Evolutionary conservation across 2,888 invertebrate genomes (phyloP).

Genomic region (Ramazzottius varieornatus): DNA sequence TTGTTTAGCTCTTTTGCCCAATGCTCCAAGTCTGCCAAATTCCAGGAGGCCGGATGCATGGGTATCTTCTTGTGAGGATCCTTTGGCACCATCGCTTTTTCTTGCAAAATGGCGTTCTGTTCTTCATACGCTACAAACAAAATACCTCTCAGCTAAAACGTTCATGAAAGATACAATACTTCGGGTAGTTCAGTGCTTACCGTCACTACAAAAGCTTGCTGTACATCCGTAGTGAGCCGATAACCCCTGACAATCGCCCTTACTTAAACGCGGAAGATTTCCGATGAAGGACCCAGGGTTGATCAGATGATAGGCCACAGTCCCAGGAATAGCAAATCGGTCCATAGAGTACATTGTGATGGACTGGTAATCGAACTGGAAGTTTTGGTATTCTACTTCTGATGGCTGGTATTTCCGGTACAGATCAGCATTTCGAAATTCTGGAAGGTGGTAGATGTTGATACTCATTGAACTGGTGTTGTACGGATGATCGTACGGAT

Average conservation of each 20-base stretch:
- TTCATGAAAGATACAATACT: background rate
- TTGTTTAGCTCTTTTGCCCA: background rate
- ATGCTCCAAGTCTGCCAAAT: background rate
- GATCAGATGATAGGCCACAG: background rate
- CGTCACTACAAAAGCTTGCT: background rate
- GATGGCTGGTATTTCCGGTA: background rate
- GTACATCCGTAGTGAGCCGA: background rate
- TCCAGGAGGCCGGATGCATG: background rate
- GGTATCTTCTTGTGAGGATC: background rate
- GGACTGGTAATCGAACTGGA: background rate
- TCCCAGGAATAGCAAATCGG: background rate
- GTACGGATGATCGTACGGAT: too few relatives aligned
- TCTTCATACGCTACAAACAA: background rate
- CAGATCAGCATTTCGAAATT: background rate
- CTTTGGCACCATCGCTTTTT: too few relatives aligned
- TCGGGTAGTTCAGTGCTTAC: background rate
- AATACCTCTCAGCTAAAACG: too few relatives aligned
- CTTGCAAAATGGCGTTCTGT: too few relatives aligned
- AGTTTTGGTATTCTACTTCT: slow-evolving; percentile 3
- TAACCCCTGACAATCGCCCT: background rate
- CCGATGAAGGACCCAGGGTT: background rate
- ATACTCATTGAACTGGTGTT: too few relatives aligned
- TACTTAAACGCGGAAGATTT: background rate
- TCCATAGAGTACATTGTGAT: background rate
- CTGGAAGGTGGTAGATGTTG: background rate